These are phyloP conservation scores for Paraescarpia echinospica DNA, from an alignment of 1,140 invertebrate genomes.

Conservation along the genomic window DNA sequence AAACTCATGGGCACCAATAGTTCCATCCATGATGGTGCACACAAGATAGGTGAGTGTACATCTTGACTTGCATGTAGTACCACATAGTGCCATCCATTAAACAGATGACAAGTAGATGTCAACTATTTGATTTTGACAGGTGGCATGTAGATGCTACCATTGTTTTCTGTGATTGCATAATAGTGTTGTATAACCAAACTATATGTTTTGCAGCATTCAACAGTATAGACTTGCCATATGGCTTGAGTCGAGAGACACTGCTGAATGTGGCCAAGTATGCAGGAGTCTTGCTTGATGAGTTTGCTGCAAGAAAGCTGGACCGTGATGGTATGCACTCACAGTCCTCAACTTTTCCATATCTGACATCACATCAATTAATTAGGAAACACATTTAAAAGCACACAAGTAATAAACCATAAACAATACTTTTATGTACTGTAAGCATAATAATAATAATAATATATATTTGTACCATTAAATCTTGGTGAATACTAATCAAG, in stretches of 20 bases:
- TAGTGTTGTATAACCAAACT: background rate
- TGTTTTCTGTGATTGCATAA: background rate
- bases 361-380: background rate
- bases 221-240: slow-evolving; percentile 42
- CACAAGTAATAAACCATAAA: background rate
- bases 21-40: slow-evolving; percentile 41
- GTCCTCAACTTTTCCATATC: background rate
- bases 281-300: slow-evolving; percentile 44
- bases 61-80: background rate
- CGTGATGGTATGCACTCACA: background rate
- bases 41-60: slow-evolving; percentile 37
- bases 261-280: slow-evolving; percentile 49
- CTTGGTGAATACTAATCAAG: too few species aligned
- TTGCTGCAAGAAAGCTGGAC: slow-evolving; percentile 13
- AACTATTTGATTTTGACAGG: too few species aligned
- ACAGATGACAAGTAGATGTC: too few species aligned
- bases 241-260: slow-evolving; percentile 52
- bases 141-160: background rate
- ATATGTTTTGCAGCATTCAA: slow-evolving; percentile 37
- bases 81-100: background rate
- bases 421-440: too few species aligned
- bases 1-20: slow-evolving; percentile 51
- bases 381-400: background rate
- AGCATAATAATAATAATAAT: too few species aligned
- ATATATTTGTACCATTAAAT: too few species aligned